Evolutionary conservation across 2,113 vertebrate genomes (phyloP).

Genomic region (Ceyx melanurus): DNA sequence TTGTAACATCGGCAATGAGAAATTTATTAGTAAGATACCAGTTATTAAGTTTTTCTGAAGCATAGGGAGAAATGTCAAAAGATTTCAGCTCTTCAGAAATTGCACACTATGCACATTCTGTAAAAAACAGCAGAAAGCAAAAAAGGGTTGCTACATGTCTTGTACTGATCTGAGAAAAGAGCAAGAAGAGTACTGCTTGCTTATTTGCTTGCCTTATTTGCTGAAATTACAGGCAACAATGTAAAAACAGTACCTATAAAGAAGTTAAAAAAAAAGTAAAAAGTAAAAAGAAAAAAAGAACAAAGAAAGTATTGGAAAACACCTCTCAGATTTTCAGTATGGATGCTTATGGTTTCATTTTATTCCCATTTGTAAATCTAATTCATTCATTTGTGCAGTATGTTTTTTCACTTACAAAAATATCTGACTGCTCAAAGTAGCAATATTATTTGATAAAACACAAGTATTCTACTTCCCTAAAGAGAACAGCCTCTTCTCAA

Average conservation of each 20-base stretch:
- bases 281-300: not conserved
- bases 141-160: not conserved
- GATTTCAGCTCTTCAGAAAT: not conserved
- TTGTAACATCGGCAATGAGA: not conserved
- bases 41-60: not conserved
- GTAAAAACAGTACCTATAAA: not conserved
- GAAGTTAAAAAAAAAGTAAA: not conserved
- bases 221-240: not conserved
- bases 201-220: not conserved
- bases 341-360: not conserved
- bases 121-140: not conserved
- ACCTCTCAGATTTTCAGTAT: not conserved
- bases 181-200: not conserved
- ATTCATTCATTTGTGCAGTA: conserved; percentile 3
- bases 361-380: not conserved
- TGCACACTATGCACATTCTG: not conserved
- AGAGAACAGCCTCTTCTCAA: not conserved
- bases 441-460: not conserved
- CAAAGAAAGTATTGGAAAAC: conserved; percentile 1
- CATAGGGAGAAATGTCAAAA: not conserved
- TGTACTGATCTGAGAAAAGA: not conserved
- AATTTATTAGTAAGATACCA: not conserved
- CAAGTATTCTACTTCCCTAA: not conserved
- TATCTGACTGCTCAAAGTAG: not conserved
- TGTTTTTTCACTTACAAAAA: conserved; percentile 21